Conservation (phyloP, 1,140 invertebrate genomes). For the Bombus balteatus region DNA sequence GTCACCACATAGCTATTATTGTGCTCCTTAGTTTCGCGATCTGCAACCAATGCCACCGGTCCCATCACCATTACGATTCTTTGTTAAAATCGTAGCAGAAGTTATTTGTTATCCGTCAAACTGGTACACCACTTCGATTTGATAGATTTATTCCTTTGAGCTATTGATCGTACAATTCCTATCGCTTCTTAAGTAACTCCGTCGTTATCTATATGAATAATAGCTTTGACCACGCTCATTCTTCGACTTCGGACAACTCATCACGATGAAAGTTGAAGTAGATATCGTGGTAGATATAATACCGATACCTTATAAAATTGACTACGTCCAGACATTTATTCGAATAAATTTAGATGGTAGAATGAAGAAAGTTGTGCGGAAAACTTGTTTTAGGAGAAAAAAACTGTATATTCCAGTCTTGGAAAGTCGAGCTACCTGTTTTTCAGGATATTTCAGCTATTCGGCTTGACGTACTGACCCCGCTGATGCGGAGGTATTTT, state of each 20-base stretch:
- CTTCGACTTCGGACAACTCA: background rate
- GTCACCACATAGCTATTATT: conserved; percentile 46
- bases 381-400: conserved; percentile 44
- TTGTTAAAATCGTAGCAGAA: background rate
- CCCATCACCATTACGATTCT: conserved; percentile 63
- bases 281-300: background rate
- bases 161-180: background rate
- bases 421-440: conserved; percentile 61
- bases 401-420: conserved; percentile 38
- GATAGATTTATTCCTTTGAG: background rate
- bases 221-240: background rate
- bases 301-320: background rate
- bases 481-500: background rate
- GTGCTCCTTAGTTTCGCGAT: conserved; percentile 74
- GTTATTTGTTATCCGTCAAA: background rate
- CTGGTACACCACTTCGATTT: background rate
- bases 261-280: background rate
- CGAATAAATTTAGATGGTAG: background rate
- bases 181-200: background rate
- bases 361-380: conserved; percentile 45
- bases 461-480: no score
- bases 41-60: conserved; percentile 74
- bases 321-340: conserved; percentile 1
- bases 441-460: conserved; percentile 26
- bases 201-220: background rate